phyloP scores from a whole-genome alignment of 1,140 invertebrate genomes.

The Trichomalopsis sarcophagae region DNA sequence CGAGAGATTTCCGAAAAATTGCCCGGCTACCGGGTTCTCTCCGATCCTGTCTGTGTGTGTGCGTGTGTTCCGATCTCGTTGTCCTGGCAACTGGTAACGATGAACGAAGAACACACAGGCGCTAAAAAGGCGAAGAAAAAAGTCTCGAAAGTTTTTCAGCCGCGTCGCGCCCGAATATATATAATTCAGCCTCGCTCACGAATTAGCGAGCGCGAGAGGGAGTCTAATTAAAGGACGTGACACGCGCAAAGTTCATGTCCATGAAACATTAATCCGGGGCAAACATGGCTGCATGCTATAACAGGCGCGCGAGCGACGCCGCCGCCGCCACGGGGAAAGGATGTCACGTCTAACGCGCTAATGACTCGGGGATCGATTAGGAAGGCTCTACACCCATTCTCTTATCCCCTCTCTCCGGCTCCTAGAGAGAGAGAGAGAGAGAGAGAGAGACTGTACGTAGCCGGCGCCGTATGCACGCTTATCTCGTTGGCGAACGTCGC shows the following conservation, averaged over 20 bases:
- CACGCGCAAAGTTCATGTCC: conserved; percentile 63
- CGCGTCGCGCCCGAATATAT: too few relatives aligned
- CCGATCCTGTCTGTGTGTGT: too few relatives aligned
- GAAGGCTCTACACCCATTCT: conserved; percentile 36
- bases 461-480: not conserved
- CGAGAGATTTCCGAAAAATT: not conserved
- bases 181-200: not conserved
- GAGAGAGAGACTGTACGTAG: too few relatives aligned
- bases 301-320: conserved; percentile 52
- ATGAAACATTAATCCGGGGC: conserved; percentile 70
- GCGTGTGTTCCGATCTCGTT: not conserved
- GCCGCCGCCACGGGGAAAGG: conserved; percentile 37
- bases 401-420: conserved; percentile 3
- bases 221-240: conserved; percentile 70
- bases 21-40: not conserved
- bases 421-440: not conserved
- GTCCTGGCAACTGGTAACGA: conserved; percentile 2
- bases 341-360: conserved; percentile 68
- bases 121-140: too few relatives aligned
- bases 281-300: conserved; percentile 63
- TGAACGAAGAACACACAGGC: too few relatives aligned
- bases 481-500: conserved; percentile 10
- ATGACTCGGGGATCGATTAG: conserved; percentile 70
- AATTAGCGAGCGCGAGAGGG: not conserved
- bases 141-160: not conserved